A percentile compares a stretch with the other conserved stretches of the same genome.
phyloP scores from a whole-genome alignment of 1,140 invertebrate genomes.

The Aleiodes sp. region DNA sequence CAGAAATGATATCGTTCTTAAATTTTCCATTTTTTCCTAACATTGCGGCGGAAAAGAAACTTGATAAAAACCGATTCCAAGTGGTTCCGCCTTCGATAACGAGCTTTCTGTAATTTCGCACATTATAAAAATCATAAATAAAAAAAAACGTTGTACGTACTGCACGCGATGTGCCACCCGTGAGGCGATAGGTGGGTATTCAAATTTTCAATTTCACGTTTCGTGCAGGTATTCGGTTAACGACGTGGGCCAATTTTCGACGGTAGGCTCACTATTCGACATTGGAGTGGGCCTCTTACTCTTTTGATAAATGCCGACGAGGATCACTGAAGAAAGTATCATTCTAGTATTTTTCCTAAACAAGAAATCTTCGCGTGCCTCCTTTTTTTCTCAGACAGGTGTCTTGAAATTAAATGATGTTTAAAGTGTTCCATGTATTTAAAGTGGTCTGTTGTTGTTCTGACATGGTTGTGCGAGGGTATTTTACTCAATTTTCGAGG shows the following conservation, averaged over 20 bases:
- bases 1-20: too few species aligned
- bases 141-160: background rate
- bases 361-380: background rate
- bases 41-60: background rate
- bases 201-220: constrained; percentile 39
- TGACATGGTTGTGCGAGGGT: too few species aligned
- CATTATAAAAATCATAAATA: background rate
- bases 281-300: background rate
- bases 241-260: constrained; percentile 22
- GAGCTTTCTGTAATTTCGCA: constrained; percentile 14
- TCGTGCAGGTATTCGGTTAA: constrained; percentile 21
- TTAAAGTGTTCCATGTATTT: background rate
- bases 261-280: background rate
- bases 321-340: background rate
- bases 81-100: constrained; percentile 27
- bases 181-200: constrained; percentile 26
- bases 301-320: constrained; percentile 27
- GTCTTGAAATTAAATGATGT: background rate
- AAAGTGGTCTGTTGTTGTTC: background rate
- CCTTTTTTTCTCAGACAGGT: background rate
- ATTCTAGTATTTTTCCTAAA: background rate
- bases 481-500: too few species aligned
- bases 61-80: constrained; percentile 17
- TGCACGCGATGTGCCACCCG: constrained; percentile 29
- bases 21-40: too few species aligned